Base-by-base conservation (phyloP, 2,113 vertebrate genomes). In the Pelusios castaneus region DNA sequence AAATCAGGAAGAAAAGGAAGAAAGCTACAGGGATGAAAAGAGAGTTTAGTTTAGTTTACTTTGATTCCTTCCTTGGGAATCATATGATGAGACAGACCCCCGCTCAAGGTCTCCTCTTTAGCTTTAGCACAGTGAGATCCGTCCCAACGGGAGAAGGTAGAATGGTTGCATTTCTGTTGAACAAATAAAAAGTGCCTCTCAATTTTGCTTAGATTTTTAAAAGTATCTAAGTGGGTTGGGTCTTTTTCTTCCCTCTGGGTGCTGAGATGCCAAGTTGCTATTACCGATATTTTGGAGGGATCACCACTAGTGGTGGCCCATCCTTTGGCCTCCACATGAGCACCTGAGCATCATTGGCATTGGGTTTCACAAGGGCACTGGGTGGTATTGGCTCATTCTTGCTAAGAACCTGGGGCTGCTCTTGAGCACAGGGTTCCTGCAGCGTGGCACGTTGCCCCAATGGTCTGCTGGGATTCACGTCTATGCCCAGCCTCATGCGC, bases 331-430 rank as follows among this genome's bases (percentile, higher is more conserved):
- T 98, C 99, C 99, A 99, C 99, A 99, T 99, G 95, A 99, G 99
- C 95, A 99, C 99, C 98, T 99, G 99, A 81, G 99, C 99, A 5
- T 99, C 99, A 6, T 99, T 99, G 98, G 99, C 99, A 19, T 99
- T 99, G 97, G 99, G 99, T 97, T 99, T 99, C 97, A 99, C 98
- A 97, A 99, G 99, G 97, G 99, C 99, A 45, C 99, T 99, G 58
- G 98, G 91, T 21, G 99, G 98, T 96, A 99, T 99, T 94, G 98
- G 97, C 97, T 99, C 99, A 2, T 99, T 99, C 97, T 98, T 99
- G 97, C 95, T 98, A 70, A 99, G 98, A 94, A 99, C 97, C 89
- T 98, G 98, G 21, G 99, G 99, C 97, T 99, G 99, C 93, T 99
- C 99, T 98, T 99, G 99, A 51, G 98, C 97, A 3, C 98, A 89